Percentiles rank a stretch among this genome's conserved stretches.
phyloP scores from a whole-genome alignment of 1,140 invertebrate genomes.

The Scaptomyza montana region DNA sequence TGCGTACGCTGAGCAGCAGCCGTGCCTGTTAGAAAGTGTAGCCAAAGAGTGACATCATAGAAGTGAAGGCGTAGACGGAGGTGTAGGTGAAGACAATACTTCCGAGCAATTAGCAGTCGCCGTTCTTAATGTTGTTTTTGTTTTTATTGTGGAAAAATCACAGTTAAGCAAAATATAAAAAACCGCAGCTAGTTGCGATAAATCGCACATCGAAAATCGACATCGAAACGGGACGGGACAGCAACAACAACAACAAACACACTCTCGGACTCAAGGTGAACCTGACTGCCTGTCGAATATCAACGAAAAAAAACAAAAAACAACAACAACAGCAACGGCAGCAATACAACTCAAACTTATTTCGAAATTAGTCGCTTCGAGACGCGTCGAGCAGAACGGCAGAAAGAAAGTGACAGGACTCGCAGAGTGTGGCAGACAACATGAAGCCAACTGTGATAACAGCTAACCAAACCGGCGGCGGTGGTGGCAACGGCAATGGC shows the following conservation, averaged over 20 bases:
- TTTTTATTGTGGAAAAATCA: conserved; percentile 32
- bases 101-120: conserved; percentile 31
- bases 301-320: conserved; percentile 8
- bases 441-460: conserved; percentile 83
- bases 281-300: conserved; percentile 31
- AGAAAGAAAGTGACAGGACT: conserved; percentile 43
- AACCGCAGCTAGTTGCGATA: conserved; percentile 30
- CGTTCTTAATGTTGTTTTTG: conserved; percentile 15
- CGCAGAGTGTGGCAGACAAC: conserved; percentile 18
- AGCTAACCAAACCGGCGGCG: conserved; percentile 53
- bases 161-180: conserved; percentile 16
- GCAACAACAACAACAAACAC: conserved; percentile 22
- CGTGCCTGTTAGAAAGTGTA: conserved; percentile 59
- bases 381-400: conserved; percentile 26
- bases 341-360: conserved; percentile 45
- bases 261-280: conserved; percentile 57
- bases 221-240: conserved; percentile 7
- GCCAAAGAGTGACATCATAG: conserved; percentile 76
- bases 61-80: conserved; percentile 11
- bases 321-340: conserved; percentile 9
- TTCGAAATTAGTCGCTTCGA: conserved; percentile 59
- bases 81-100: conserved; percentile 9
- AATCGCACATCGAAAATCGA: conserved; percentile 21
- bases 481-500: conserved; percentile 32
- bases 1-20: conserved; percentile 48